Evolutionary conservation across 2,113 vertebrate species (phyloP), one percentile per base, ranked within the genome.

Genomic region (Heterochromis multidens): DNA sequence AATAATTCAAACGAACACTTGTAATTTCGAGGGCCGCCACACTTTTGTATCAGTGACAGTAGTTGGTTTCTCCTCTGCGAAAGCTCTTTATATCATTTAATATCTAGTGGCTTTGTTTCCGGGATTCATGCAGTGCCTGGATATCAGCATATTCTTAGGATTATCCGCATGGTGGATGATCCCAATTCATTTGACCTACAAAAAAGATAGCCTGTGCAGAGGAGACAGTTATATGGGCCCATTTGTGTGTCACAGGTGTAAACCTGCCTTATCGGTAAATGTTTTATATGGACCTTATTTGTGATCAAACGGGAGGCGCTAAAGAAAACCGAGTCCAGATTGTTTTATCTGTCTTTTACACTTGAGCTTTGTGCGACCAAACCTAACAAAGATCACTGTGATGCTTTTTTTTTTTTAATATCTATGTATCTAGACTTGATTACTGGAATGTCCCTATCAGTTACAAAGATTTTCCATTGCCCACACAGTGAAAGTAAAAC

Each of bases 151-250:
- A 91, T 92, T 94, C 85, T 92, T 81, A 19, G 82, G 88, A 92
- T 93, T 90, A 91, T 87, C 81, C 52, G 19, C 80, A 84, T 82
- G 82, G 87, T 87, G 89, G 86, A 88, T 93, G 91, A 90, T 92
- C 90, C 81, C 85, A 85, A 94, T 86, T 94, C 84, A 19, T 86
- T 74, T 94, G 89, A 92, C 92, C 91, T 84, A 94, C 72, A 93
- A 92, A 91, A 82, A 85, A 80, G 40, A 89, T 63, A 84, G 84
- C 81, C 81, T 82, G 65, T 29, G 80, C 23, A 16, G 62, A 74
- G 35, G 57, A 88, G 31, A 82, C 77, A 80, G 81, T 87, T 86
- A 70, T 77, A 61, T 80, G 85, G 88, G 84, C 40, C 72, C 23
- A 77, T 90, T 80, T 87, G 72, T 72, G 77, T 85, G 89, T 83